phyloP scores from a whole-genome alignment of 2,113 vertebrate genomes.

The Xyrauchen texanus region DNA sequence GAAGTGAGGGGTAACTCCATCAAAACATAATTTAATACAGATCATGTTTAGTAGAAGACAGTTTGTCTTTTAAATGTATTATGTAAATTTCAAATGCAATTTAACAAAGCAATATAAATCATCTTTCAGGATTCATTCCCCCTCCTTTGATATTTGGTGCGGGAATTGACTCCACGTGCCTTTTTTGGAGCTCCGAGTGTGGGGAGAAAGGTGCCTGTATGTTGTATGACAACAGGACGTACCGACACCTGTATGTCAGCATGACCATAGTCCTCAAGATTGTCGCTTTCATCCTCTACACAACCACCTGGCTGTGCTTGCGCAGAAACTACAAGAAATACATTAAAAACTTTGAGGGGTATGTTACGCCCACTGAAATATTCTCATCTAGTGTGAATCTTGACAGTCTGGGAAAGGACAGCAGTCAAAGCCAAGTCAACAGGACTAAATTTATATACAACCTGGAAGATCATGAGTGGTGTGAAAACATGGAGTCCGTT shows the following conservation, averaged over 20 bases:
- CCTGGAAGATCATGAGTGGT: constrained; percentile 95
- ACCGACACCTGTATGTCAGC: constrained; percentile 92
- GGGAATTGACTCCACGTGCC: constrained; percentile 95
- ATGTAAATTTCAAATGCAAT: neutral
- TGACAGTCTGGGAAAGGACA: constrained; percentile 86
- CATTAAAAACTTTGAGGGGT: constrained; percentile 89
- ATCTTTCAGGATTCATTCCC: constrained; percentile 92
- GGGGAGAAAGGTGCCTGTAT: constrained; percentile 87
- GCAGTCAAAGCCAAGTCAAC: constrained; percentile 76
- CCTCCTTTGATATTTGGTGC: constrained; percentile 96
- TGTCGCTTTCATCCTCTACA: constrained; percentile 92
- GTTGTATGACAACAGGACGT: constrained; percentile 90
- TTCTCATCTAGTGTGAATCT: constrained; percentile 90
- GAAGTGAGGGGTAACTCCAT: neutral
- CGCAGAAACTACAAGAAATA: constrained; percentile 94
- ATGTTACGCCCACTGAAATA: constrained; percentile 87
- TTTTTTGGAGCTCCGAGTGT: constrained; percentile 95
- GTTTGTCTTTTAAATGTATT: neutral
- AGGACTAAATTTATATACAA: constrained; percentile 99
- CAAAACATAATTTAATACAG: neutral
- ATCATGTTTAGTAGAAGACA: neutral
- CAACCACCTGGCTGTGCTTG: constrained; percentile 94
- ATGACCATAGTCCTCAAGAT: constrained; percentile 92
- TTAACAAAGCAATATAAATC: constrained; percentile 4
- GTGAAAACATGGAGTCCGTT: constrained; percentile 99